phyloP scores from a whole-genome alignment of 2,888 invertebrate species.

The Pseudococcus jackbeardsleyi region DNA sequence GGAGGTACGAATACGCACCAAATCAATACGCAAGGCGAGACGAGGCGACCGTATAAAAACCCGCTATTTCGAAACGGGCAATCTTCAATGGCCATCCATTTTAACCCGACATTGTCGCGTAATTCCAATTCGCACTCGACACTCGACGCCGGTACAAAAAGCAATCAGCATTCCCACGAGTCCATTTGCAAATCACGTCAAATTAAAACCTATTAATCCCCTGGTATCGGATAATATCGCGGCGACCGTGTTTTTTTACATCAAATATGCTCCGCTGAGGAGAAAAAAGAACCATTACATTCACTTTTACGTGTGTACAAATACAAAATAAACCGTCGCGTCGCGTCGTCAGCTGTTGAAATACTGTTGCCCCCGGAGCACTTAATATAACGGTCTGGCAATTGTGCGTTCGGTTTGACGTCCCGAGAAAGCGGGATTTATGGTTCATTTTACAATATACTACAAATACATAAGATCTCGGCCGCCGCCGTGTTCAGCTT shows the following conservation, averaged over 20 bases:
- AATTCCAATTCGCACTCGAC: background rate
- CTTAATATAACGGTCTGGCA: constrained; percentile 49
- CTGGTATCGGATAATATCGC: background rate
- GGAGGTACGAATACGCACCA: background rate
- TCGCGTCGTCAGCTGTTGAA: constrained; percentile 24
- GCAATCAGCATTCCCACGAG: constrained; percentile 24
- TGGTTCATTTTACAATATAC: constrained; percentile 37
- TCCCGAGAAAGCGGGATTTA: constrained; percentile 49
- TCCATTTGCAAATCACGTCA: constrained; percentile 23
- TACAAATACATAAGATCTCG: constrained; percentile 15
- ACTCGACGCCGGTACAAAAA: background rate
- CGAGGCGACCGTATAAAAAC: background rate
- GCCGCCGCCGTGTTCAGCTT: background rate
- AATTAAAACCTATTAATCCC: constrained; percentile 3
- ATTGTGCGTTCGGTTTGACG: constrained; percentile 41
- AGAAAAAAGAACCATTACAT: constrained; percentile 19
- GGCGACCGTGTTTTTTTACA: background rate
- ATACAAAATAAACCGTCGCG: constrained; percentile 13
- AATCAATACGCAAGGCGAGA: background rate
- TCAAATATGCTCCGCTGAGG: background rate
- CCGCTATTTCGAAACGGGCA: constrained; percentile 1
- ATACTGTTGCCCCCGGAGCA: constrained; percentile 4
- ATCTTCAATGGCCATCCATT: constrained; percentile 9
- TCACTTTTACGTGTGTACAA: constrained; percentile 34
- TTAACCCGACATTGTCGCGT: background rate